Conservation (phyloP, 2,888 invertebrate species). For the Heterodera filipjevi region DNA sequence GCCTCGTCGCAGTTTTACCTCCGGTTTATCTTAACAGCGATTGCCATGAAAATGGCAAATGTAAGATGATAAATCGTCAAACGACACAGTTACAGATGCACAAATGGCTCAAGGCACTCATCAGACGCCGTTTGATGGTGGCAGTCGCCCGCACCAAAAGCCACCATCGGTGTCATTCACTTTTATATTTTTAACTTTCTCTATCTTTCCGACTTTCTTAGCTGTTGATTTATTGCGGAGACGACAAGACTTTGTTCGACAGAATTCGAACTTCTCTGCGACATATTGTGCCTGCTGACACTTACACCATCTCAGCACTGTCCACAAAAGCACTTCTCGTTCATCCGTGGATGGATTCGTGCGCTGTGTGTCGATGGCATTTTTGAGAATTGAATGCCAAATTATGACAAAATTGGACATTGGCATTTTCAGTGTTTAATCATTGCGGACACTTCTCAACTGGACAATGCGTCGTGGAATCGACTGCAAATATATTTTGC, state of each 20-base stretch:
- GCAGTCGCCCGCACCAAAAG: neutral
- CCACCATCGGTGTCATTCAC: constrained; percentile 1
- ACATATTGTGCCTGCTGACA: constrained; percentile 49
- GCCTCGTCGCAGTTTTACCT: constrained; percentile 12
- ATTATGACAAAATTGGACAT: neutral
- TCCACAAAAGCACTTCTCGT: constrained; percentile 48
- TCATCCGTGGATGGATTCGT: constrained; percentile 57
- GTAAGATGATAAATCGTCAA: too few species aligned
- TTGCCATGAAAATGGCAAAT: neutral
- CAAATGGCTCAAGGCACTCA: neutral
- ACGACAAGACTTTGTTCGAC: constrained; percentile 46
- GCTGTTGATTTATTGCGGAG: constrained; percentile 59
- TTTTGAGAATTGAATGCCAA: neutral
- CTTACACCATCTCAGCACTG: constrained; percentile 58
- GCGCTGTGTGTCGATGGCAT: constrained; percentile 31
- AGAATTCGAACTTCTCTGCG: constrained; percentile 48
- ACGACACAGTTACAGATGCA: neutral
- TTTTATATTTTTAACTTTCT: neutral
- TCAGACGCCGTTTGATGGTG: neutral
- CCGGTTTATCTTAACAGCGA: neutral
- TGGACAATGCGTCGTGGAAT: constrained; percentile 58
- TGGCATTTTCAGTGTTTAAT: constrained; percentile 49
- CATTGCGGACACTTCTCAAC: constrained; percentile 55
- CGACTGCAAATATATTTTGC: constrained; percentile 60
- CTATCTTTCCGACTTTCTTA: constrained; percentile 19